Evolutionary conservation across 2,113 vertebrate genomes (phyloP), one percentile per base, ranked within the genome.

Genomic region (Epinephelus moara): DNA sequence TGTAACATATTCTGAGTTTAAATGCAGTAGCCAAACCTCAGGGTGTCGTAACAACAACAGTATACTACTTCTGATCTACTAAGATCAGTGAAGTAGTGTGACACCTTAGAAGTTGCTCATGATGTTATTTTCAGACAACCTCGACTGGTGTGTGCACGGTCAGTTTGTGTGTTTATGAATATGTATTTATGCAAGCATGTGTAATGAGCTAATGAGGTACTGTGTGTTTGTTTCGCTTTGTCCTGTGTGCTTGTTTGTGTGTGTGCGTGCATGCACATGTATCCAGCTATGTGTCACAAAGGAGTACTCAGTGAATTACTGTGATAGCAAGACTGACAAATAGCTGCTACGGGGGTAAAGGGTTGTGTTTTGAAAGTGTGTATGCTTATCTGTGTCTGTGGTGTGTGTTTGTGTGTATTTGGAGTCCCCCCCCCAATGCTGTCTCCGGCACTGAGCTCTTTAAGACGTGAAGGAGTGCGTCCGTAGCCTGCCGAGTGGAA

Each of bases 381-480:
- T 62, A 59, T 57, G 50, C 68, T 76, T 75, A n/a, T 82, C 47
- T 69, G 23, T 74, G 67, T 75, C 21, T 85, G 62, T 66, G 30
- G 6, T 82, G 80, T 82, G 61, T 76, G 55, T 60, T 56, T 66
- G 74, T 78, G 69, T 76, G 78, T 57, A 30, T 73, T 74, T 68
- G 30, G 25, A 75, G 56, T n/a, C n/a, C n/a, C n/a, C n/a, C n/a
- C n/a, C n/a, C n/a, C 4, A 11, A 56, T 37, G 25, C 27, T 33
- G 17, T 80, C 67, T 76, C 50, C 72, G 57, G 53, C 66, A 50
- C 75, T 68, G 60, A 84, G 85, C 85, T 89, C 82, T 93, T 92
- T 83, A 90, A 89, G 71, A 78, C 86, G 78, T 85, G 81, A 91
- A 78, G 56, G 75, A 89, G 63, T 78, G 62, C 66, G 13, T 52